A percentile compares a stretch with the other conserved stretches of the same genome.
Evolutionary conservation across 2,797 vertebrate species (phyloP).

Genomic region (Pantherophis alleghaniensis): DNA sequence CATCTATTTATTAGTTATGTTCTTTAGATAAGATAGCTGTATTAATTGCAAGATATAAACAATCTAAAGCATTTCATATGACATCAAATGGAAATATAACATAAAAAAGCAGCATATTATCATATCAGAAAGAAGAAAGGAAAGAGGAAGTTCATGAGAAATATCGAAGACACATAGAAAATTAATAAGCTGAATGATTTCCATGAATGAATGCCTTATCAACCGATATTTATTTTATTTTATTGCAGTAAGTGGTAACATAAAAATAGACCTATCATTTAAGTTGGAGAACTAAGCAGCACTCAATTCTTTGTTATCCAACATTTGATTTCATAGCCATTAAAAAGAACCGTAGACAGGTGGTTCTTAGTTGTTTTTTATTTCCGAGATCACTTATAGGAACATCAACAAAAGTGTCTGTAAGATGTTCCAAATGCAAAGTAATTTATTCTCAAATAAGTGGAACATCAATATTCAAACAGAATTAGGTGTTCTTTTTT

Average conservation of each 20-base stretch:
- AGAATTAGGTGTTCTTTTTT: not conserved
- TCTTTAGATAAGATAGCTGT: not conserved
- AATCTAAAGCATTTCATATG: not conserved
- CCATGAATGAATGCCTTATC: slow-evolving; percentile 31
- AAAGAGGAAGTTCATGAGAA: not conserved
- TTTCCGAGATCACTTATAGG: not conserved
- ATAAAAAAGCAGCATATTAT: not conserved
- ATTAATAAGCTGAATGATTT: slow-evolving; percentile 21
- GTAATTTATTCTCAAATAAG: slow-evolving; percentile 7
- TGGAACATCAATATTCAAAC: not conserved
- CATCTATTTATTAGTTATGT: not conserved
- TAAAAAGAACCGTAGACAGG: slow-evolving; percentile 19
- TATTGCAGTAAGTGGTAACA: not conserved
- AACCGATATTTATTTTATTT: slow-evolving; percentile 27
- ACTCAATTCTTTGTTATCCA: slow-evolving; percentile 4
- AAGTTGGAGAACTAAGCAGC: slow-evolving; percentile 29
- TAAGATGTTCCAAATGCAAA: not conserved
- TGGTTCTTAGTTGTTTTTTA: slow-evolving; percentile 4
- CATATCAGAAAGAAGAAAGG: not conserved
- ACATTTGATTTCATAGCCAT: slow-evolving; percentile 10
- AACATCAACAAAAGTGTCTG: slow-evolving; percentile 8
- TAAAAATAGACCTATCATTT: not conserved
- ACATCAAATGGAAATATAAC: not conserved
- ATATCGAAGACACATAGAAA: slow-evolving; percentile 13
- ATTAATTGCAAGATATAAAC: not conserved